Conservation (phyloP, 2,113 vertebrate genomes). For the Neopipo cinnamomea region DNA sequence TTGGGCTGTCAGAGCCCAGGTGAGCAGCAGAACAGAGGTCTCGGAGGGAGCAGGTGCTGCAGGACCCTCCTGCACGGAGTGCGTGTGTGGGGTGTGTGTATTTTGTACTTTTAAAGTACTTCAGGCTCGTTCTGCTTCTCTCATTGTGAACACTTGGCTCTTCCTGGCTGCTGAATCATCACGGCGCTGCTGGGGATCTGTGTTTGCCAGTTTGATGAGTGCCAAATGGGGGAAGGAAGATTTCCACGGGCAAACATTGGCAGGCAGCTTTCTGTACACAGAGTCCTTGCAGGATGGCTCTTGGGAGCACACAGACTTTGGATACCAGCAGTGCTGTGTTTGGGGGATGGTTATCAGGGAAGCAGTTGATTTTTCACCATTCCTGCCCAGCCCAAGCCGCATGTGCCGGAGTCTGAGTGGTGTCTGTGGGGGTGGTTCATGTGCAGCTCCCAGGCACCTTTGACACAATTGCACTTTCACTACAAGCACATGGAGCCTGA, state of each 20-base stretch:
- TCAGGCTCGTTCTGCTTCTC: neutral
- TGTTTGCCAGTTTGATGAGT: neutral
- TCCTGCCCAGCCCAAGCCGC: fast-evolving
- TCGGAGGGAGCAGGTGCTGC: neutral
- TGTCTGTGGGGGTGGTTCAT: fast-evolving
- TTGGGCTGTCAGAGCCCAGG: fast-evolving
- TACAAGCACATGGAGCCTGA: neutral
- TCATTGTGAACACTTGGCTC: fast-evolving
- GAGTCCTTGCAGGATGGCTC: neutral
- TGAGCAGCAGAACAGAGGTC: neutral
- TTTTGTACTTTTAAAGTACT: neutral
- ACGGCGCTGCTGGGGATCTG: fast-evolving
- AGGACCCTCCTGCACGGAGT: fast-evolving
- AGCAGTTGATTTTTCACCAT: neutral
- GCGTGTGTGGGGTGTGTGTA: too few species aligned
- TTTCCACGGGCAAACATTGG: neutral
- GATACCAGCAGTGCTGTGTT: neutral
- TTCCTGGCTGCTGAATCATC: neutral
- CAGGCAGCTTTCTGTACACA: neutral
- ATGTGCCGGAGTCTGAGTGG: fast-evolving
- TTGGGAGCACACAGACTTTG: neutral
- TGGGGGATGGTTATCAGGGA: neutral
- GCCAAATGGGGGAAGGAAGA: neutral
- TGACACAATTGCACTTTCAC: neutral
- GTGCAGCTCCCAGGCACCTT: neutral